These are phyloP conservation scores for Neostethus bicornis DNA, from an alignment of 2,797 vertebrate species.

Conservation along the genomic window DNA sequence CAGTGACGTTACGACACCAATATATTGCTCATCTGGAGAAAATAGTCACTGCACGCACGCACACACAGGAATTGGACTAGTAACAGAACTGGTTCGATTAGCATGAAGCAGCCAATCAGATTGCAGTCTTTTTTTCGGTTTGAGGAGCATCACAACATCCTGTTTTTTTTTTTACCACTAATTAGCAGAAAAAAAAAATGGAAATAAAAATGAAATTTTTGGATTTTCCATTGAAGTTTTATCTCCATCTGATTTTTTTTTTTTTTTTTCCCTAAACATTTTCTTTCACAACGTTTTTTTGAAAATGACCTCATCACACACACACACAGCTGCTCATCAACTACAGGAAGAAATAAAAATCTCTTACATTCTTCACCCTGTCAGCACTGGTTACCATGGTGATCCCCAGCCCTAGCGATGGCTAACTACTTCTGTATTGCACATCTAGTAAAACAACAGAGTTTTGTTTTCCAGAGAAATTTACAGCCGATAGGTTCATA, in stretches of 20 bases:
- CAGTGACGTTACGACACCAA: slow-evolving; percentile 55
- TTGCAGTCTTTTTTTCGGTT: too few species aligned
- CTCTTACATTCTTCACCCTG: slow-evolving; percentile 64
- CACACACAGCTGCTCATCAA: slow-evolving; percentile 39
- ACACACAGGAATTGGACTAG: slow-evolving; percentile 26
- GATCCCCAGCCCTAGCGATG: slow-evolving; percentile 62
- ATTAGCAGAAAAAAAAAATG: too few species aligned
- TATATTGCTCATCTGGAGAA: slow-evolving; percentile 73
- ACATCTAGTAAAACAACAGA: slow-evolving; percentile 83
- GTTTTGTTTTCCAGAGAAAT: slow-evolving; percentile 70
- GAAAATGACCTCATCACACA: too few species aligned
- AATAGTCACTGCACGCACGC: slow-evolving; percentile 30
- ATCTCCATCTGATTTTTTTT: too few species aligned
- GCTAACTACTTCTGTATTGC: slow-evolving; percentile 79
- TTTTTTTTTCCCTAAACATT: too few species aligned
- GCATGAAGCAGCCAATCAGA: slow-evolving; percentile 45
- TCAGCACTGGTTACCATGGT: slow-evolving; percentile 51
- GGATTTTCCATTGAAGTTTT: too few species aligned
- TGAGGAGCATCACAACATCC: too few species aligned
- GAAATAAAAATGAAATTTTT: too few species aligned
- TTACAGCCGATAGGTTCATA: slow-evolving; percentile 73
- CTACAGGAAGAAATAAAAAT: slow-evolving; percentile 40
- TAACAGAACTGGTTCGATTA: slow-evolving; percentile 25
- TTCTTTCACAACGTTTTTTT: too few species aligned
- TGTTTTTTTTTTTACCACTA: too few species aligned